A percentile compares a stretch with the other conserved stretches of the same genome.
These are phyloP conservation scores for Lepidonotus clava DNA, from an alignment of 2,888 invertebrate species.

Conservation along the genomic window DNA sequence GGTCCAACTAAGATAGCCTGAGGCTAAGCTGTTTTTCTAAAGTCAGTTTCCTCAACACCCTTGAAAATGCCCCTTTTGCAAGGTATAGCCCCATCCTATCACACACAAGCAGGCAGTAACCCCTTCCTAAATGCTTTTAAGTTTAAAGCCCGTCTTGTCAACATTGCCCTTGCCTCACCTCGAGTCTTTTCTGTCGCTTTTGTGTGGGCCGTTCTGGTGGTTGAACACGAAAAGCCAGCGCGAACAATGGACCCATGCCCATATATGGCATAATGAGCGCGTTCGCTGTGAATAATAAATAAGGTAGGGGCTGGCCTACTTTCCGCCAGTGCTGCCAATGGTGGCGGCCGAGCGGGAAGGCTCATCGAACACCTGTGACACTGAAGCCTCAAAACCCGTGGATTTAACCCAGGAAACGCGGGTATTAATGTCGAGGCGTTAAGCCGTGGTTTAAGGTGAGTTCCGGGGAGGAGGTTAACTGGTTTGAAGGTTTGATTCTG, in stretches of 20 bases:
- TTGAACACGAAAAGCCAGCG: background rate
- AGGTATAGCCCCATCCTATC: too few relatives aligned
- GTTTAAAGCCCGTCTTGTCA: background rate
- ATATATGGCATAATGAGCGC: conserved; percentile 32
- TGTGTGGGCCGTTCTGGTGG: background rate
- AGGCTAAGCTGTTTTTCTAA: too few relatives aligned
- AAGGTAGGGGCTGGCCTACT: background rate
- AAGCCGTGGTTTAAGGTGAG: background rate
- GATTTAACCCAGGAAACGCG: background rate
- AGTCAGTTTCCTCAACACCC: too few relatives aligned
- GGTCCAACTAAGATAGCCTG: too few relatives aligned
- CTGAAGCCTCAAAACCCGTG: background rate
- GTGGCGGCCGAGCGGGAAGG: background rate
- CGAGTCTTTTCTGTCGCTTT: background rate
- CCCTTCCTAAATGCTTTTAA: too few relatives aligned
- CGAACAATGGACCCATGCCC: conserved; percentile 35
- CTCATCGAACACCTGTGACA: background rate
- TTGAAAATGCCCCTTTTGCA: too few relatives aligned
- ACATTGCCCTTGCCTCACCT: background rate
- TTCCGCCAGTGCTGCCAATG: background rate
- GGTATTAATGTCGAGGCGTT: background rate
- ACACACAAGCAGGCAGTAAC: too few relatives aligned
- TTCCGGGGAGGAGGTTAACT: background rate
- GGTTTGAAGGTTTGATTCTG: background rate
- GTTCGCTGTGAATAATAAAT: conserved; percentile 45